Base-by-base conservation (phyloP, 2,113 vertebrate genomes). In the Pavo muticus region DNA sequence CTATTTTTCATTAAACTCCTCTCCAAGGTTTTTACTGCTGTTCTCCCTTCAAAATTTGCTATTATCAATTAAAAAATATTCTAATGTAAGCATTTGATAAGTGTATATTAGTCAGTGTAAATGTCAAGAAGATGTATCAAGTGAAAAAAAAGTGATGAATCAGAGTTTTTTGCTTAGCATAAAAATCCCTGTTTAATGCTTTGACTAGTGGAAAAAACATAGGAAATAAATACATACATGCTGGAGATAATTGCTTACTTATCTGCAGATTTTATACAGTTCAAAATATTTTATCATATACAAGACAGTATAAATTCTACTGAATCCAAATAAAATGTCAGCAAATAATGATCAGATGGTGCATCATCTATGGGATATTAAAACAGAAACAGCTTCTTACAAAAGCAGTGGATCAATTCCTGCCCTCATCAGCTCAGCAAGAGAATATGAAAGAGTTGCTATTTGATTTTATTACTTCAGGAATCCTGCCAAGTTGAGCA, bases 321-420 rank as follows among this genome's bases (percentile, higher is more conserved):
- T 63, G 87, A 92, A 83, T 59, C 42, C 80, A 92, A 87, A 87
- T 39, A 89, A 89, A 92, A 89, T 20, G 37, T 39, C 77, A 12
- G 1, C n/a, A 72, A 82, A 35, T 75, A 93, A 75, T 42, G 48
- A 67, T 59, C 68, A 89, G 24, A 64, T 76, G 63, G 76, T 67
- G 35, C 65, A 79, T 35, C 5, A 3, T 73, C 81, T 75, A 32
- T 19, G 30, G 9, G 63, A 59, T 59, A 85, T 44, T 93, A 69
- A 72, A 95, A 23, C 74, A 93, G 81, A 92, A 94, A 93, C 70
- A 81, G 67, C 63, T 89, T 89, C 70, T 85, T 82, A 93, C 71
- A 92, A 92, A 90, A 93, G 78, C 68, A 73, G n/a, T 40, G 45
- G 77, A 93, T 88, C 92, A 84, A 96, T 94, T 96, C 59, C 80